Base-by-base conservation (phyloP, 2,888 invertebrate genomes). In the Acrocera orbiculus region DNA sequence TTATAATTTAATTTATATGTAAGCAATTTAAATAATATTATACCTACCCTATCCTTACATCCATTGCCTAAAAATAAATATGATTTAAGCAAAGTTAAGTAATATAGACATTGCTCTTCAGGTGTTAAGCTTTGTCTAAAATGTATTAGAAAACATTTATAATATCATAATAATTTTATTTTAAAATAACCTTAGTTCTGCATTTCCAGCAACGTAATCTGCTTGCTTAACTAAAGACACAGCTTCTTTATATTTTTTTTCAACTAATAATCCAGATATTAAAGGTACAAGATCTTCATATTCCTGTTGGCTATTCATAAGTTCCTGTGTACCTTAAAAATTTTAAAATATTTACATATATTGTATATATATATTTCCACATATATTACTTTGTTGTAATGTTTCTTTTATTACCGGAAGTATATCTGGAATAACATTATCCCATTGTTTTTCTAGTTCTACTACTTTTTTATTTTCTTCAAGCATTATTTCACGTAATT, bases 401-500 rank as follows among this genome's bases (percentile, higher is more conserved):
- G 49, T 47, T 22, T 52, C 42, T 33, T 56, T 52, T 2, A 60
- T 48, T 30, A 51, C 47, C 1, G 52, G 50, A 16, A 51, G 38
- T 4, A 61, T 40, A 16, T 53, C 51, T 0, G 51, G 49, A 14
- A 49, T 48, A 30, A 54, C 37, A n/a, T 39, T 35, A 35, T 43
- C 49, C 51, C 51, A 58, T 32, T 52, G 56, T 24, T 66, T 61
- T 25, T 74, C 67, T 2, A 64, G 52, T 22, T 54, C 52, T 15
- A 65, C 53, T 0, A 70, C 55, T 16, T 68, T 63, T 29, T 61
- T 57, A 17, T 69, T 63, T 65, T 70, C 51, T 52, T 61, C 34
- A 54, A 61, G 70, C 66, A 77, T 44, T 58, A 66, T 41, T 51
- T 66, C 44, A 51, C 54, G 35, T 53, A 62, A 35, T 52, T 65